Base-by-base conservation (phyloP, 2,888 invertebrate species). In the Philereme transversata region DNA sequence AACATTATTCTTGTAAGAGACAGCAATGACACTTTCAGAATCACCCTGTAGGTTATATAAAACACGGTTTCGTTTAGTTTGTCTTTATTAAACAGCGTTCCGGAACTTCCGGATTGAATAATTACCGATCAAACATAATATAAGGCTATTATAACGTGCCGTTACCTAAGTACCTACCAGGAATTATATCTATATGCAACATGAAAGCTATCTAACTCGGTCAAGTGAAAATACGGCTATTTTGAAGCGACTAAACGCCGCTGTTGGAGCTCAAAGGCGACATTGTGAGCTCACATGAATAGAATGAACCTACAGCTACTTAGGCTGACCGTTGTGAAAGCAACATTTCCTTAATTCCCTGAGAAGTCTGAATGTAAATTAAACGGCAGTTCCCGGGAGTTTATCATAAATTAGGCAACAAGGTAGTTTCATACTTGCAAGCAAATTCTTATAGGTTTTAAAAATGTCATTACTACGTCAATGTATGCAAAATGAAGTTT, bases 401-500 rank as follows among this genome's bases (percentile, higher is more conserved):
- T 22, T 22, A 22, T 22, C 22, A 22, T 22, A 22, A 22, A 22
- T 2, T 22, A 22, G 3, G 22, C 22, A 22, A 22, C 22, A 22
- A 22, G 40, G 40, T 40, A 5, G 7, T 40, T 40, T 40, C 40
- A 40, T 40, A 40, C 6, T 40, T 40, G 7, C 40, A 40, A 6
- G 40, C 8, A 40, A 40, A 40, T 7, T 38, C 52, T 55, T 54
- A 48, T 1, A 36, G 5, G 22, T 47, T 51, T 50, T 60, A 47
- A 59, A 60, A 62, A 51, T 50, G 58, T 56, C 59, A 49, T 65
- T 60, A 60, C 53, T 50, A 54, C 68, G 68, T 75, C 76, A 74
- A 46, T 77, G 67, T 77, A 81, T 79, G 72, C 73, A 75, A 77
- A 77, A 67, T 67, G 67, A 68, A 56, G 53, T 54, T 58, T 67